Percentiles rank a stretch among this genome's conserved stretches.
phyloP scores from a whole-genome alignment of 2,888 invertebrate species.

The Mythimna loreyi region DNA sequence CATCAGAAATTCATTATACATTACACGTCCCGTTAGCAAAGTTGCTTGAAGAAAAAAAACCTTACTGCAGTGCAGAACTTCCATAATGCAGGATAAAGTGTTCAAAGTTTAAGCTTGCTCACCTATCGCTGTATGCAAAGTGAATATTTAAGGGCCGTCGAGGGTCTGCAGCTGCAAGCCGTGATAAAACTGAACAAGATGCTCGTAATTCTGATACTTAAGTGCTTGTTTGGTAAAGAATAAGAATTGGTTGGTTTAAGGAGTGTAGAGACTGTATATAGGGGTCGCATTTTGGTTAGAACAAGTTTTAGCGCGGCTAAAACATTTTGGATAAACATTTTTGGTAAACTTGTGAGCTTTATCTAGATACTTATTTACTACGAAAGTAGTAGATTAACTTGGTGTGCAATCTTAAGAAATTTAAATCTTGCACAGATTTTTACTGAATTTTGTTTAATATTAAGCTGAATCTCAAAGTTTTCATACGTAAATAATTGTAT shows the following conservation, averaged over 20 bases:
- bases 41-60: conserved; percentile 36
- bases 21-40: conserved; percentile 35
- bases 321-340: background rate
- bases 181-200: conserved; percentile 81
- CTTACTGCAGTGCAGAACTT: conserved; percentile 67
- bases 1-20: conserved; percentile 24
- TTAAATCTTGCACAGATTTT: too few species aligned
- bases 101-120: conserved; percentile 75
- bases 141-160: conserved; percentile 80
- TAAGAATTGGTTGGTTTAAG: conserved; percentile 66
- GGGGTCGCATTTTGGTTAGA: background rate
- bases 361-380: too few species aligned
- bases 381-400: too few species aligned
- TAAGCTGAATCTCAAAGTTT: too few species aligned
- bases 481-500: too few species aligned
- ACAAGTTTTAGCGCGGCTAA: background rate
- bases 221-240: conserved; percentile 71
- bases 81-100: conserved; percentile 72
- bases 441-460: too few species aligned
- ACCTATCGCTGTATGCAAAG: conserved; percentile 81
- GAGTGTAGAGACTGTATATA: background rate
- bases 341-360: too few species aligned
- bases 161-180: conserved; percentile 77
- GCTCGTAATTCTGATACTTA: conserved; percentile 80
- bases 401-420: too few species aligned